Percentiles rank a stretch among this genome's conserved stretches.
phyloP scores from a whole-genome alignment of 2,888 invertebrate species.

The Archips crataeganus region DNA sequence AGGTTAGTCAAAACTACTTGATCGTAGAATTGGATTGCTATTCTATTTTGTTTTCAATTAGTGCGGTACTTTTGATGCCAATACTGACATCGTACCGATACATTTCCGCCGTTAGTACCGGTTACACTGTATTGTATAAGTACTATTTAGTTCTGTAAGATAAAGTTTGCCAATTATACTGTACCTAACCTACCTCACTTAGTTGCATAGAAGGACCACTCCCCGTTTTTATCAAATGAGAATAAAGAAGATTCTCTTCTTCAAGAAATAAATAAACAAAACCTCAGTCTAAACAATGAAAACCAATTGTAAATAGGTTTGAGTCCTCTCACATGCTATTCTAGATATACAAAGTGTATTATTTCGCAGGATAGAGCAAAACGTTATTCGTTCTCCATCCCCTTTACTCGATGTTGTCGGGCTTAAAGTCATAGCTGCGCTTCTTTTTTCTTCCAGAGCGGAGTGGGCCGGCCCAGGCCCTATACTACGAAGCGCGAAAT shows the following conservation, averaged over 20 bases:
- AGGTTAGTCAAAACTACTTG: background rate
- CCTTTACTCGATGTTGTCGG: too few relatives aligned
- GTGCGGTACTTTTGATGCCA: background rate
- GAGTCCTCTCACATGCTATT: too few relatives aligned
- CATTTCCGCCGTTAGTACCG: too few relatives aligned
- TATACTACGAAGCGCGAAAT: too few relatives aligned
- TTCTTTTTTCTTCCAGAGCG: background rate
- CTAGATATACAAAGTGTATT: too few relatives aligned
- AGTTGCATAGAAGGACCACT: background rate
- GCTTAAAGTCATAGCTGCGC: background rate
- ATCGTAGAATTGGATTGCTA: background rate
- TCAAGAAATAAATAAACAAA: too few relatives aligned
- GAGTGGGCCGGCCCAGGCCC: background rate
- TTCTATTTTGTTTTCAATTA: background rate
- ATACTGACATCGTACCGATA: background rate
- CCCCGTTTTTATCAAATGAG: background rate
- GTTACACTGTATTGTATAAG: background rate
- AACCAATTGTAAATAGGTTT: too few relatives aligned
- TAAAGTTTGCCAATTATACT: conserved; percentile 8
- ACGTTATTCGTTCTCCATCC: too few relatives aligned
- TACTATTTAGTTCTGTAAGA: background rate
- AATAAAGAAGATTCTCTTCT: background rate
- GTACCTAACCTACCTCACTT: conserved; percentile 13
- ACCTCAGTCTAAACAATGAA: too few relatives aligned
- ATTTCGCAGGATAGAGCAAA: too few relatives aligned